Percentiles rank a stretch among this genome's conserved stretches.
phyloP scores from a whole-genome alignment of 2,797 vertebrate genomes.

The Typhlichthys subterraneus region DNA sequence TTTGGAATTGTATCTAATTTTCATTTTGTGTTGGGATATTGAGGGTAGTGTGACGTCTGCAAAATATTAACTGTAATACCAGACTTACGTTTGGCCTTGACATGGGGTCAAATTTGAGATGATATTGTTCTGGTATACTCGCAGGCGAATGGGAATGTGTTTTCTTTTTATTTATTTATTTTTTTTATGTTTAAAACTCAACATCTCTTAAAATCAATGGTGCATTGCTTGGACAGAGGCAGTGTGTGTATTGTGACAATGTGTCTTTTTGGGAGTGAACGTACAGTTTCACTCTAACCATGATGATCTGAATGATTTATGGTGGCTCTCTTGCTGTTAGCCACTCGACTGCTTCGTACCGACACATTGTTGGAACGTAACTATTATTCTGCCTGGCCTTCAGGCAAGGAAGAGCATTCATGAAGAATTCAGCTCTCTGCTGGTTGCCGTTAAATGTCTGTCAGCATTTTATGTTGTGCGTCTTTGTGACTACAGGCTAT shows the following conservation, averaged over 20 bases:
- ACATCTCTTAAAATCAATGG: conserved; percentile 54
- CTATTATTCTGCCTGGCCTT: conserved; percentile 71
- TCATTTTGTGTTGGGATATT: neutral
- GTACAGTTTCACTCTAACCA: conserved; percentile 70
- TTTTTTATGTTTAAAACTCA: conserved; percentile 16
- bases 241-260: conserved; percentile 17
- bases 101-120: conserved; percentile 20
- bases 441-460: conserved; percentile 77
- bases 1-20: conserved; percentile 9
- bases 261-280: conserved; percentile 51
- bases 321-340: conserved; percentile 63
- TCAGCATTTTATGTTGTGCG: conserved; percentile 68
- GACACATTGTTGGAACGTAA: conserved; percentile 63
- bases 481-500: conserved; percentile 51
- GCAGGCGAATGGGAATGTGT: too few relatives aligned
- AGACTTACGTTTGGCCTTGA: neutral
- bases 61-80: conserved; percentile 23
- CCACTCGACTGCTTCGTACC: conserved; percentile 62
- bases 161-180: neutral
- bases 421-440: conserved; percentile 77
- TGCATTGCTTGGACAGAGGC: conserved; percentile 26
- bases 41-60: neutral
- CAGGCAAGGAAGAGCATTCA: conserved; percentile 72
- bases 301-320: conserved; percentile 79
- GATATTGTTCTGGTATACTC: conserved; percentile 1